Percentiles rank a stretch among this genome's conserved stretches.
phyloP scores from a whole-genome alignment of 2,797 vertebrate species.

The Epinephelus malabaricus region DNA sequence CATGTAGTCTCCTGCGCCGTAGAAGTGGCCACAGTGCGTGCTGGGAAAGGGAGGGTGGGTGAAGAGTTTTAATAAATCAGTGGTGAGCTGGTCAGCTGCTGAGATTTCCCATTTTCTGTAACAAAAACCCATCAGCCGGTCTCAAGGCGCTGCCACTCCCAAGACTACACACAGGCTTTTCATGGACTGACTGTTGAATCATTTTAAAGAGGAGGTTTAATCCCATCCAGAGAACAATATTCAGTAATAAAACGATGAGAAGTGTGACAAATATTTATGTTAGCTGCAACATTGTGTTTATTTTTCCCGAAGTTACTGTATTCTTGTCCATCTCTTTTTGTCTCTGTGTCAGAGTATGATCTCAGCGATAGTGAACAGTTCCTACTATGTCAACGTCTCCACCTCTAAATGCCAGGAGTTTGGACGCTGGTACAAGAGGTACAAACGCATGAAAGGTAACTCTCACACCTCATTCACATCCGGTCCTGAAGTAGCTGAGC shows the following conservation, averaged over 20 bases:
- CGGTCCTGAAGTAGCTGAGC: not conserved
- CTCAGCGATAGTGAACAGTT: slow-evolving; percentile 96
- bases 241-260: not conserved
- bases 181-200: not conserved
- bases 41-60: slow-evolving; percentile 25
- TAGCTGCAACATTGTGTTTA: not conserved
- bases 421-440: slow-evolving; percentile 97
- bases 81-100: not conserved
- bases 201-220: not conserved
- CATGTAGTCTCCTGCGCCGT: slow-evolving; percentile 9
- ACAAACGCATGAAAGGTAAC: slow-evolving; percentile 97
- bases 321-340: not conserved
- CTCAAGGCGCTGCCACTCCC: slow-evolving; percentile 6
- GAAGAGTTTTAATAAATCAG: slow-evolving; percentile 28
- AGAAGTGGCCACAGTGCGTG: slow-evolving; percentile 30
- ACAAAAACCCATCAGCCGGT: not conserved
- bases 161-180: not conserved
- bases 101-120: not conserved
- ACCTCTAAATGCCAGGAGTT: slow-evolving; percentile 98
- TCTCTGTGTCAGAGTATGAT: slow-evolving; percentile 91
- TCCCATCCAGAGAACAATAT: not conserved
- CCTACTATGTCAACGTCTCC: slow-evolving; percentile 97
- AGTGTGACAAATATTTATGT: not conserved
- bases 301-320: not conserved
- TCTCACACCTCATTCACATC: not conserved